Evolutionary conservation across 2,888 invertebrate species (phyloP).

Genomic region (Byasa hedistus): DNA sequence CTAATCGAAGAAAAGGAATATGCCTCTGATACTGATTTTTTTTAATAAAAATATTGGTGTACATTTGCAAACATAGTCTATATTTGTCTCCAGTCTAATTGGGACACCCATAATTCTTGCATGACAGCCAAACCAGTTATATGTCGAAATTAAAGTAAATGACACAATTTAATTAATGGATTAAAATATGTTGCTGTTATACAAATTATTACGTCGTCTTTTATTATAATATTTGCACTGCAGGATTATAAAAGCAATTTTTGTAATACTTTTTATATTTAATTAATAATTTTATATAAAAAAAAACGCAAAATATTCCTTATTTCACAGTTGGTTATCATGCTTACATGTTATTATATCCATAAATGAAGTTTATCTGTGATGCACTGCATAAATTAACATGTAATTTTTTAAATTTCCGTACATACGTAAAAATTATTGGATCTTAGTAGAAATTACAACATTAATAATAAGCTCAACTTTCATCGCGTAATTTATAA

Average conservation of each 20-base stretch:
- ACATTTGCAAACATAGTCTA: background rate
- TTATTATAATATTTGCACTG: background rate
- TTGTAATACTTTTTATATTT: background rate
- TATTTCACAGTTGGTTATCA: background rate
- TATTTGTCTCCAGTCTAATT: background rate
- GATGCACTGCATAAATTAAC: conserved; percentile 17
- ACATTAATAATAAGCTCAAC: background rate
- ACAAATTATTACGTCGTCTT: background rate
- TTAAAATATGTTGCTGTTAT: too few species aligned
- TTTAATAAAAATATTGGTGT: background rate
- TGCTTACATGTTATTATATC: background rate
- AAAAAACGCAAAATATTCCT: background rate
- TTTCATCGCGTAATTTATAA: conserved; percentile 1
- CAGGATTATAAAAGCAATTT: background rate
- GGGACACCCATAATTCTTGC: background rate
- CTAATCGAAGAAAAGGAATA: too few species aligned
- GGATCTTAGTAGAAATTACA: conserved; percentile 1
- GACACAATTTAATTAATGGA: too few species aligned
- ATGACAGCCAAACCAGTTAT: background rate
- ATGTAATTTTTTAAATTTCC: background rate
- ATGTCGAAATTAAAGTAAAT: background rate
- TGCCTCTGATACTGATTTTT: background rate
- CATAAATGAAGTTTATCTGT: conserved; percentile 3
- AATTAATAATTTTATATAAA: background rate
- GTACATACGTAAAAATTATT: background rate